Base-by-base conservation (phyloP, 2,797 vertebrate genomes). In the Sebastes diaconus region DNA sequence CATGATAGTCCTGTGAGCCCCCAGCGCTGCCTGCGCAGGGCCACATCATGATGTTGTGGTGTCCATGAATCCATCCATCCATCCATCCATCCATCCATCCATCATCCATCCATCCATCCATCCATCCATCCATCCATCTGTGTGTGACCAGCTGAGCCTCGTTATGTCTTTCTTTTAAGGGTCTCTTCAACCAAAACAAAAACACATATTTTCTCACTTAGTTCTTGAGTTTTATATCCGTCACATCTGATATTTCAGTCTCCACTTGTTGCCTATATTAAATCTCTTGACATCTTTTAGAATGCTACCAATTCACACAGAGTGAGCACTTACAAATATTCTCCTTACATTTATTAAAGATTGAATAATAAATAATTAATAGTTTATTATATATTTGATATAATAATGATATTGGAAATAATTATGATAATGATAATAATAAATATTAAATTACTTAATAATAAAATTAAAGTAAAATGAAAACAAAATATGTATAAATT, bases 1-100 rank as follows among this genome's bases (percentile, higher is more conserved):
- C 94, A 94, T 93, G 93, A 87, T 16, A 9, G 71, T 68, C 85
- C 77, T 82, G 83, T 30, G 57, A 73, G 78, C 67, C 68, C 46
- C 73, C 57, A 24, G 32, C 36, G 18, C 69, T 81, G 85, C 84
- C 87, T 84, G 86, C 50, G 66, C 80, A 63, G 66, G 81, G 85
- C 54, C 29, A 60, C 81, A 54, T 84, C 77, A 50, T 75, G 22
- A n/a, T 83, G 81, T 84, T 12, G 34, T 86, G 73, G 60, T 84
- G 68, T 66, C 68, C 64, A 27, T 80, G 30, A 24, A 63, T 65
- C 13, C 63, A 65, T 65, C 16, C 2, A 27, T 52, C 39, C 39
- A 63, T 64, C 12, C 61, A 64, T 64, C n/a, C 18, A 27, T 50
- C 14, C 39, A 16, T 18, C 42, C 14, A 46, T 46, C 14, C 6